Base-by-base conservation (phyloP, 2,888 invertebrate species). In the Dysmachus trigonus region DNA sequence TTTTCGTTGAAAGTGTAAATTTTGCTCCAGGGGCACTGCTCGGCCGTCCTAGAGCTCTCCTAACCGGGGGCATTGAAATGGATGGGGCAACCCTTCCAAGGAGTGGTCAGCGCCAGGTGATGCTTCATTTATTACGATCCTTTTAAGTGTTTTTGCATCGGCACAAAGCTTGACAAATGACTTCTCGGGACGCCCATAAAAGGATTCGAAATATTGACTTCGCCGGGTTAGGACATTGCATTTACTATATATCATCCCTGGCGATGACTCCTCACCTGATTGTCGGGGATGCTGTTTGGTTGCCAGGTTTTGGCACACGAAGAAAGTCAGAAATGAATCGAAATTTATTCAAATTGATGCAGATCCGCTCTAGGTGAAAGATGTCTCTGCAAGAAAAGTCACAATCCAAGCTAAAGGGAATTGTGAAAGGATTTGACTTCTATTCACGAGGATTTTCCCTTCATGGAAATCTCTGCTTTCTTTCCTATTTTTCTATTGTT, bases 271-370 rank as follows among this genome's bases (percentile, higher is more conserved):
- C 47, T 72, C 72, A 83, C 83, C 83, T 83, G 83, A 83, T 72
- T 72, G 71, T 38, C 27, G 33, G 22, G 30, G 27, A 72, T 83
- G 71, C 72, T 83, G n/a, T 38, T 72, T 71, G 72, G 62, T 72
- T 38, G 72, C 30, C 71, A 82, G 53, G 33, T 82, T 47, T 83
- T 38, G 31, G 51, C 72, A 72, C 27, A 72, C 22, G 72, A 83
- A 62, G 62, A 10, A 62, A 33, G 72, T 33, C 71, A 72, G 72
- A 83, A n/a, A 83, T 83, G 72, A 83, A 72, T 83, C 72, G 47
- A 38, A 83, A 83, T 83, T 83, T 83, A 83, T 83, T 83, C 83
- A 83, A 83, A 83, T 83, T 83, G 83, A 83, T 83, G 83, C 83
- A 83, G 83, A 83, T 83, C 83, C 83, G 83, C 41, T 83, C 83